Base-by-base conservation (phyloP, 2,888 invertebrate genomes). In the Cheilosia pagana region DNA sequence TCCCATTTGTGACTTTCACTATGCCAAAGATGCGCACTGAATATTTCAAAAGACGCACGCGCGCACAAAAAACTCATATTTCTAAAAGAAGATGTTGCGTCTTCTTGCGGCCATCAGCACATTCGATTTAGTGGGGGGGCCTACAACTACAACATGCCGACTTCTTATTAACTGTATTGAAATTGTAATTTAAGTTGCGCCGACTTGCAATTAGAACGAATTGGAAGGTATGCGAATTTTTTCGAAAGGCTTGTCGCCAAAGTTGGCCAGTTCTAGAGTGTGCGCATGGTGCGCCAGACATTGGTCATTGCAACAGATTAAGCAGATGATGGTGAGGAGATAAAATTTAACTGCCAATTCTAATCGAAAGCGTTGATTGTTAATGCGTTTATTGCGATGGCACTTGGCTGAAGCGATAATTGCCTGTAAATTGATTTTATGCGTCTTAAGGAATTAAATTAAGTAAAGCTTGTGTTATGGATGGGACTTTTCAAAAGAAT, bases 1-100 rank as follows among this genome's bases (percentile, higher is more conserved):
- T 50, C 72, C 59, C 79, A 79, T 85, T 71, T 63, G 74, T 55
- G 79, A 85, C 83, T 85, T 85, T 85, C 83, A 79, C 83, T 79
- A 21, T 19, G 16, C 71, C 55, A 71, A 78, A 68, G 74, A 68
- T 74, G 50, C 59, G 28, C 50, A 75, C 57, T 55, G 23, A 45
- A 62, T 57, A 57, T 63, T 57, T 48, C 41, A 16, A 31, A 41
- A 68, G 63, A 78, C 53, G 45, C 67, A 48, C 19, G 14, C 16
- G 14, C 21, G 12, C 10, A 19, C 10, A 28, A 67, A 31, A 74
- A 63, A 31, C 60, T 35, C 57, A 57, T 62, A 59, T 45, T 71
- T 71, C 71, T 65, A 25, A 55, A 59, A 65, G 65, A 75, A 70
- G 63, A 52, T 43, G 45, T 7, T 28, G 55, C 75, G 25, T 70